Evolutionary conservation across 2,113 vertebrate genomes (phyloP).

Genomic region (Pygoscelis adeliae): DNA sequence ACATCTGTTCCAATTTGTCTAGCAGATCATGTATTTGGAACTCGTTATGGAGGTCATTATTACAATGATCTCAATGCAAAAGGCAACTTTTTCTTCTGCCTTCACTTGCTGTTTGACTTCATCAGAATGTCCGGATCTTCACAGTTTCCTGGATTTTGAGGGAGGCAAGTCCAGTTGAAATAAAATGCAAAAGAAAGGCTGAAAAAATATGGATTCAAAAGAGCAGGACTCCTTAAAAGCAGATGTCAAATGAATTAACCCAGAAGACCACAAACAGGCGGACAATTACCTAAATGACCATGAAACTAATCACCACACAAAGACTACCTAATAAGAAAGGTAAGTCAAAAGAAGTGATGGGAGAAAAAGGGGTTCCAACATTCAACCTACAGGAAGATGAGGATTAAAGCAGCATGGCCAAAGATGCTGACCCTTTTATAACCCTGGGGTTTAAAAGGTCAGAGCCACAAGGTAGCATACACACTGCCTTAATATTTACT

Average conservation of each 20-base stretch:
- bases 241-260: not conserved
- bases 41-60: not conserved
- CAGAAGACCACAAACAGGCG: not conserved
- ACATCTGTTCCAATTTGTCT: not conserved
- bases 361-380: not conserved
- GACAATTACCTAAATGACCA: not conserved
- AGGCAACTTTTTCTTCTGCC: not conserved
- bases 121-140: not conserved
- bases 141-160: not conserved
- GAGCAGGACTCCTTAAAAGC: not conserved
- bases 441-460: not conserved
- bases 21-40: not conserved
- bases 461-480: not conserved
- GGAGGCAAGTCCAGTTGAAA: not conserved
- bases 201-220: not conserved
- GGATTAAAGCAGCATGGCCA: not conserved
- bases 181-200: not conserved
- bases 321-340: not conserved
- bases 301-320: not conserved
- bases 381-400: not conserved
- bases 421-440: not conserved
- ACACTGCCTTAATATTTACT: not conserved
- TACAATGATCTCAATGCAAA: not conserved
- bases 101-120: not conserved
- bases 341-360: not conserved